phyloP scores from a whole-genome alignment of 2,797 vertebrate species.

The Sternarchorhynchus goeldii region DNA sequence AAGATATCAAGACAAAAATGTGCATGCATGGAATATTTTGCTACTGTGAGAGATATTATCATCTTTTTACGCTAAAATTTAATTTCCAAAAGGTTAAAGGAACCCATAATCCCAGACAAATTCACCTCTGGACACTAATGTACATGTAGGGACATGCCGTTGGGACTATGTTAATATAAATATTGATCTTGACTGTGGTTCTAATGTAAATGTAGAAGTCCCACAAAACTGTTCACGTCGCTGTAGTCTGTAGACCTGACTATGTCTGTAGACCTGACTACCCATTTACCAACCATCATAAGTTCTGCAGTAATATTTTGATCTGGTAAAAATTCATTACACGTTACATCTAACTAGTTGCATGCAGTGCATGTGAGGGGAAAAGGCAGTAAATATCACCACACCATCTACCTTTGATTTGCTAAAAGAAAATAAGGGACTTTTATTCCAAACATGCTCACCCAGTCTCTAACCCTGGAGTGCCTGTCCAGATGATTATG shows the following conservation, averaged over 20 bases:
- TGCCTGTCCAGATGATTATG: neutral
- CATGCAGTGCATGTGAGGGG: too few species aligned
- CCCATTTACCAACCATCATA: too few species aligned
- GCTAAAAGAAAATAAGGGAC: neutral
- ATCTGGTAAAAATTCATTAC: too few species aligned
- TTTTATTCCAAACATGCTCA: neutral
- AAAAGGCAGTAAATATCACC: too few species aligned
- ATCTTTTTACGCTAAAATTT: neutral
- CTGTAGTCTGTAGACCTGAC: neutral
- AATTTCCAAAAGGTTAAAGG: conserved; percentile 18
- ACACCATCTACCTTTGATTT: neutral
- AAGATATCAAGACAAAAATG: neutral
- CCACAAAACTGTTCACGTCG: conserved; percentile 7
- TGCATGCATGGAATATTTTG: conserved; percentile 17
- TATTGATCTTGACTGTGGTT: conserved; percentile 30
- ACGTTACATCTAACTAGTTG: too few species aligned
- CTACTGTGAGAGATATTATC: conserved; percentile 16
- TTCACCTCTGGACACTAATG: conserved; percentile 5
- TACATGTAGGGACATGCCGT: neutral
- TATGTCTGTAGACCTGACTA: neutral
- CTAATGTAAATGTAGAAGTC: conserved; percentile 32
- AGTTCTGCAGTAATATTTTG: too few species aligned
- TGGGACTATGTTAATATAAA: conserved; percentile 27
- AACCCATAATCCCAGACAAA: conserved; percentile 6
- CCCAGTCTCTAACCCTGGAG: neutral